Conservation (phyloP, 2,797 vertebrate species). For the Notolabrus celidotus region DNA sequence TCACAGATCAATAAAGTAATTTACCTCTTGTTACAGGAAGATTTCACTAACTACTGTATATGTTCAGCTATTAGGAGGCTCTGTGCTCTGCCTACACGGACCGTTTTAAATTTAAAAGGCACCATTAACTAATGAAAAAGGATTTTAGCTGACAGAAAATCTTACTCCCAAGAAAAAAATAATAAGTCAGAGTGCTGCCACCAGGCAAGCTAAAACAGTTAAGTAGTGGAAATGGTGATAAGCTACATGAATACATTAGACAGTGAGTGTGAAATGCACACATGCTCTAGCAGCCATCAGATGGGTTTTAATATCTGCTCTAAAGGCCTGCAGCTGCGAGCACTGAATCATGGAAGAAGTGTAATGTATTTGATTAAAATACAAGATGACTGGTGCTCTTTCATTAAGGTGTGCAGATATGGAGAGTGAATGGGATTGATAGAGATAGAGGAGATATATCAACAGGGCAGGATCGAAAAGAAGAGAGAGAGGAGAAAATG, state of each 20-base stretch:
- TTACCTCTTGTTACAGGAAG: constrained; percentile 53
- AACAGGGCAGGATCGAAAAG: constrained; percentile 1
- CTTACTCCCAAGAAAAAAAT: not conserved
- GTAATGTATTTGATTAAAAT: constrained; percentile 72
- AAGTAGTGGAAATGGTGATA: constrained; percentile 11
- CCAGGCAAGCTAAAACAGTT: not conserved
- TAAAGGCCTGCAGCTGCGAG: constrained; percentile 46
- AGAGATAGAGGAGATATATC: constrained; percentile 8
- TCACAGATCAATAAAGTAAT: constrained; percentile 68
- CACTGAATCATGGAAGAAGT: constrained; percentile 57
- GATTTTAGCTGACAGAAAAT: constrained; percentile 28
- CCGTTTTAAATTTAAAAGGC: constrained; percentile 14
- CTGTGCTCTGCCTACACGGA: not conserved
- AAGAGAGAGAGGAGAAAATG: constrained; percentile 2
- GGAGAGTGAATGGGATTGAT: constrained; percentile 21
- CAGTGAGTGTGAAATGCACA: constrained; percentile 13
- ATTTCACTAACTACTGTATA: constrained; percentile 44
- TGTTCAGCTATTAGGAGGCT: constrained; percentile 40
- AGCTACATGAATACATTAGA: constrained; percentile 33
- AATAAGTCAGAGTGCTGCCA: constrained; percentile 6
- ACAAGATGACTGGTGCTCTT: constrained; percentile 57
- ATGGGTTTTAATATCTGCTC: constrained; percentile 41
- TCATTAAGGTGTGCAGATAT: constrained; percentile 49
- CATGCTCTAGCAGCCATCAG: constrained; percentile 39
- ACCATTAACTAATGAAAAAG: constrained; percentile 26